Evolutionary conservation across 2,888 invertebrate genomes (phyloP), one percentile per base, ranked within the genome.

Genomic region (Ecliptopera silaceata): DNA sequence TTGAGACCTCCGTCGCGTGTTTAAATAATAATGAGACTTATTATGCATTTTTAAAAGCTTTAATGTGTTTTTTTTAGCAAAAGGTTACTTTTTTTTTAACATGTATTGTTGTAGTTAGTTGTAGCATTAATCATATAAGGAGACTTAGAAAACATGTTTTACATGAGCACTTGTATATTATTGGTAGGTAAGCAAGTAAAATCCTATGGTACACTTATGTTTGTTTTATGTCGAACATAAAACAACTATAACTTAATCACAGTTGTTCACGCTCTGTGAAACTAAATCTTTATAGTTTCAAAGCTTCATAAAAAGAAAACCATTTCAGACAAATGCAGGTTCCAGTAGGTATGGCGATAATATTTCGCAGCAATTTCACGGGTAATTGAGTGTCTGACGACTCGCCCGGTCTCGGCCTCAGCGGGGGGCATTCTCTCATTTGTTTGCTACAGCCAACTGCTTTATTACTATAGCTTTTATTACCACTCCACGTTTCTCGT

Each of bases 301-400:
- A 44, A 49, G 43, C 32, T 36, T n/a, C 32, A 22, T 46, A 22
- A 39, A 39, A 46, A 10, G 17, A 15, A 22, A 22, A 17, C 20
- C 15, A 46, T 55, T 60, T 57, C 59, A 59, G 29, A 51, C 46
- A 59, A 60, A 51, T 53, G 60, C 52, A 65, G 59, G 45, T 56
- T 59, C 48, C 26, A 52, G 48, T 58, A 52, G 41, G 45, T 51
- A 60, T 15, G 18, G 34, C 46, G 56, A 63, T 59, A 52, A 61
- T 63, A 65, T 61, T 61, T 56, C 49, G 61, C 60, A 71, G 75
- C 80, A 84, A 86, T 87, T 85, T 86, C 82, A 87, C 80, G 85
- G 82, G 79, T 84, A 88, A 88, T 84, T 84, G 82, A 83, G 77
- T 77, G 78, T 74, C 79, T 77, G 79, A 80, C 79, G 82, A 73